phyloP scores from a whole-genome alignment of 2,113 vertebrate genomes.

The Columba janthina region DNA sequence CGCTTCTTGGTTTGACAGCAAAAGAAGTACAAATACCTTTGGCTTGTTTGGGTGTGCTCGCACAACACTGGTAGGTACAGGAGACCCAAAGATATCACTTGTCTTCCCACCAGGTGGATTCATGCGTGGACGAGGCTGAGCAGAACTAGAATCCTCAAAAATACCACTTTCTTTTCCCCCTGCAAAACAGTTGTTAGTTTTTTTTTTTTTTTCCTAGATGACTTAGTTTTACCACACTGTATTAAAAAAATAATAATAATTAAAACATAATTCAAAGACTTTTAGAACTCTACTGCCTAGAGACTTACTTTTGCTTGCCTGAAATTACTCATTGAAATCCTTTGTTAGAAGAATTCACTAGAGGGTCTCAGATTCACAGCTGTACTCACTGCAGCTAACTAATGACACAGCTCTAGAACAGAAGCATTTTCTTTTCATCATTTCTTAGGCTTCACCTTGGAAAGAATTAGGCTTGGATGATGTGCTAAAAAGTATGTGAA shows the following conservation, averaged over 20 bases:
- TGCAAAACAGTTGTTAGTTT: conserved; percentile 33
- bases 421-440: neutral
- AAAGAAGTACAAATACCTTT: conserved; percentile 78
- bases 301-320: neutral
- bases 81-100: conserved; percentile 85
- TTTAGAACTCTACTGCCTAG: neutral
- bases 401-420: neutral
- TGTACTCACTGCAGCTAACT: neutral
- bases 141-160: conserved; percentile 80
- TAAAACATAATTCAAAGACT: neutral
- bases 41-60: conserved; percentile 91
- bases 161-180: conserved; percentile 87
- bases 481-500: neutral
- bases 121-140: conserved; percentile 73
- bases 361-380: neutral
- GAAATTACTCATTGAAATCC: neutral
- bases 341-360: neutral
- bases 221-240: neutral
- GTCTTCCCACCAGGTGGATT: conserved; percentile 79
- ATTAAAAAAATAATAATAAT: neutral
- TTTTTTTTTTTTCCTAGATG: neutral
- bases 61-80: conserved; percentile 58
- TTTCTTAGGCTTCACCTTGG: neutral
- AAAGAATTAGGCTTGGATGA: neutral
- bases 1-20: neutral